Conservation (phyloP, 2,113 vertebrate genomes). For the Cyphomyrus discorhynchus region DNA sequence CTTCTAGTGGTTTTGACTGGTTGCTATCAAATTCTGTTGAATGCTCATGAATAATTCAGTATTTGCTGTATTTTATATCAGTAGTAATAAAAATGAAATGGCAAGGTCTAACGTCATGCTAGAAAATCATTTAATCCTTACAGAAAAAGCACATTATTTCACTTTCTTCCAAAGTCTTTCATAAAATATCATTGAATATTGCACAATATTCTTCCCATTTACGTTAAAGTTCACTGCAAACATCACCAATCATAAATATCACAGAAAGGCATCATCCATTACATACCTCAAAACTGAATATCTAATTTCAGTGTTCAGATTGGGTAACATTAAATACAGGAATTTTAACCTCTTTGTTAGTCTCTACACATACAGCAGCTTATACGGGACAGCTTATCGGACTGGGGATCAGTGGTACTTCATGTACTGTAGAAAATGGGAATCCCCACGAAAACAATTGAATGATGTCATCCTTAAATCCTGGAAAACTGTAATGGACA, state of each 20-base stretch:
- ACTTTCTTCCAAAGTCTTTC: not conserved
- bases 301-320: not conserved
- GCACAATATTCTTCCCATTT: not conserved
- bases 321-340: not conserved
- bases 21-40: not conserved
- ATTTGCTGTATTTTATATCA: not conserved
- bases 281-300: not conserved
- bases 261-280: not conserved
- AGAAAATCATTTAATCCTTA: not conserved
- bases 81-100: not conserved
- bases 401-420: not conserved
- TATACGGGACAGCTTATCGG: not conserved
- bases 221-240: not conserved
- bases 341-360: not conserved
- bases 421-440: not conserved
- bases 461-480: not conserved
- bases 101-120: not conserved
- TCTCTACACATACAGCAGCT: not conserved
- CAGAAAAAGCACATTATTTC: not conserved
- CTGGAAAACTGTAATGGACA: not conserved
- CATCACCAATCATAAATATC: not conserved
- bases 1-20: not conserved
- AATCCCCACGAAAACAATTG: not conserved
- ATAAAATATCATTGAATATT: not conserved
- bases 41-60: not conserved